phyloP scores from a whole-genome alignment of 2,888 invertebrate genomes.

The Carterocephalus palaemon region DNA sequence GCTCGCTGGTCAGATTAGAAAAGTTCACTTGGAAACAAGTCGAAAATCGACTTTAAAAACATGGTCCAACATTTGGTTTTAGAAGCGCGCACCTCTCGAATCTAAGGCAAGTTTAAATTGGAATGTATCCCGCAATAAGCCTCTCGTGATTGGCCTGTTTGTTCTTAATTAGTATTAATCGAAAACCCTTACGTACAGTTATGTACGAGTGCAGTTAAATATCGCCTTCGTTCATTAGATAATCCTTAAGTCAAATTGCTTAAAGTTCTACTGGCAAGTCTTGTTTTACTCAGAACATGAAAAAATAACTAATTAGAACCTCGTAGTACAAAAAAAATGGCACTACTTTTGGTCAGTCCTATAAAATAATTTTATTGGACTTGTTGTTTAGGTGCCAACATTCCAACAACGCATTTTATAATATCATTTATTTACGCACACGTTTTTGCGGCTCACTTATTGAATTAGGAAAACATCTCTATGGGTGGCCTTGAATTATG shows the following conservation, averaged over 20 bases:
- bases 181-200: slow-evolving; percentile 54
- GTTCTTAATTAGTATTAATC: slow-evolving; percentile 78
- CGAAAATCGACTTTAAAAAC: slow-evolving; percentile 77
- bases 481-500: too few species aligned
- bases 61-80: slow-evolving; percentile 74
- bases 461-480: too few species aligned
- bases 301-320: too few species aligned
- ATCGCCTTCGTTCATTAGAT: slow-evolving; percentile 36
- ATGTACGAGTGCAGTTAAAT: slow-evolving; percentile 44
- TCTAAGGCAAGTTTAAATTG: slow-evolving; percentile 78
- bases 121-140: slow-evolving; percentile 78
- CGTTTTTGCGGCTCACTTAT: too few species aligned
- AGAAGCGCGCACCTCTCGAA: slow-evolving; percentile 62
- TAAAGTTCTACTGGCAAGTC: not conserved
- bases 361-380: too few species aligned
- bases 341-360: too few species aligned
- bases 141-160: slow-evolving; percentile 76
- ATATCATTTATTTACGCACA: too few species aligned
- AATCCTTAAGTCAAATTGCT: slow-evolving; percentile 1
- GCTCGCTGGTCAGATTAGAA: slow-evolving; percentile 75
- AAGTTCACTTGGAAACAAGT: slow-evolving; percentile 69
- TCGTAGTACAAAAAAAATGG: too few species aligned
- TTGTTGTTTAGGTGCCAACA: too few species aligned
- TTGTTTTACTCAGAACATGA: too few species aligned
- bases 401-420: too few species aligned